Evolutionary conservation across 2,797 vertebrate species (phyloP).

Genomic region (Sciurus carolinensis): DNA sequence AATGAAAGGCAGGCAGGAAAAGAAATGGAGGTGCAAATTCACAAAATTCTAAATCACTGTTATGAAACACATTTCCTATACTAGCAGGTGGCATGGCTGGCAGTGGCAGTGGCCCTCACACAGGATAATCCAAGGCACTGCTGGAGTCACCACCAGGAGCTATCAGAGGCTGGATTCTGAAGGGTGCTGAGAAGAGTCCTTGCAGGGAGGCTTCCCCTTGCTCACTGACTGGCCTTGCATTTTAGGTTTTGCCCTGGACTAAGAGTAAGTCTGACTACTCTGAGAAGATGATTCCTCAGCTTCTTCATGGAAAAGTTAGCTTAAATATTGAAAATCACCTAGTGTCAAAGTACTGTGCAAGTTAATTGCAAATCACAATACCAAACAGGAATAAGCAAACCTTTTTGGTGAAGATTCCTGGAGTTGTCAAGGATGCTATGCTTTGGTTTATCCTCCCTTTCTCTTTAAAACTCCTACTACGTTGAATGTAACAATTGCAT

Average conservation of each 20-base stretch:
- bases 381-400: not conserved
- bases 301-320: not conserved
- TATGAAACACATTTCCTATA: not conserved
- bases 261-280: not conserved
- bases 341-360: not conserved
- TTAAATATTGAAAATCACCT: constrained; percentile 29
- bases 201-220: not conserved
- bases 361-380: constrained; percentile 26
- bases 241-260: not conserved
- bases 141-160: not conserved
- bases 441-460: not conserved
- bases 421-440: not conserved
- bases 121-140: no score
- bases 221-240: no score
- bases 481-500: not conserved
- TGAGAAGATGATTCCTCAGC: not conserved
- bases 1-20: not conserved
- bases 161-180: not conserved
- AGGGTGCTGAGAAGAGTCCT: not conserved
- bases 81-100: not conserved
- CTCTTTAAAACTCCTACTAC: not conserved
- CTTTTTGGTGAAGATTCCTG: not conserved
- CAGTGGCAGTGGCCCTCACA: not conserved
- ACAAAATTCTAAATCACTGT: not conserved
- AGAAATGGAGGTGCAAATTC: not conserved